Percentiles rank a stretch among this genome's conserved stretches.
These are phyloP conservation scores for Patella pellucida DNA, from an alignment of 2,888 invertebrate species.

Conservation along the genomic window DNA sequence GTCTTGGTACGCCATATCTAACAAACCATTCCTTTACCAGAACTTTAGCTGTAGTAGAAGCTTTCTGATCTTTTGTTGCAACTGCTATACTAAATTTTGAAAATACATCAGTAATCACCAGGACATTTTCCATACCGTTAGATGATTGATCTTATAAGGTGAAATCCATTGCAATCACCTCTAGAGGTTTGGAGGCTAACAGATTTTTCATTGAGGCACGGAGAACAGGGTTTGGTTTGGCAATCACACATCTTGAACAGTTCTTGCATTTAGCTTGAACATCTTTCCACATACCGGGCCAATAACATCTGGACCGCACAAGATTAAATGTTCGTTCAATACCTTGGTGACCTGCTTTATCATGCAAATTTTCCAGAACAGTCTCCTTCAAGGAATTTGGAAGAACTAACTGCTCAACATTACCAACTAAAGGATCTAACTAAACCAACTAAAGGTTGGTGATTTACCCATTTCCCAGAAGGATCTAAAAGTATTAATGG, in stretches of 20 bases:
- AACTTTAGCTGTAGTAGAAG: constrained; percentile 12
- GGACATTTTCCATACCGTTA: constrained; percentile 39
- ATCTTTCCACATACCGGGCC: too few relatives aligned
- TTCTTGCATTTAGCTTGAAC: constrained; percentile 27
- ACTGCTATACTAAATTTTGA: constrained; percentile 20
- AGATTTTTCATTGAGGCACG: constrained; percentile 26
- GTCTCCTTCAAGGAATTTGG: too few relatives aligned
- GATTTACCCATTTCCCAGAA: too few relatives aligned
- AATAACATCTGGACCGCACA: too few relatives aligned
- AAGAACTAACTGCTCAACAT: constrained; percentile 22
- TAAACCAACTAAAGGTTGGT: too few relatives aligned
- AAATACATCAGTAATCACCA: constrained; percentile 48
- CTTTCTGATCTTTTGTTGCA: constrained; percentile 24
- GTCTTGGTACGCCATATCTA: constrained; percentile 25
- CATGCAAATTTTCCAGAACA: too few relatives aligned
- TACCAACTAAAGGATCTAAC: constrained; percentile 2
- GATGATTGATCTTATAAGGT: constrained; percentile 33
- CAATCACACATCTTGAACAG: constrained; percentile 40
- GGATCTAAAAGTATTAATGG: too few relatives aligned
- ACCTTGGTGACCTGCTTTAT: too few relatives aligned
- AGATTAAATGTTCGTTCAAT: too few relatives aligned
- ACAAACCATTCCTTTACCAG: constrained; percentile 25
- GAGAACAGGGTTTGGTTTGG: constrained; percentile 16
- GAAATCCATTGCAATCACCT: constrained; percentile 44
- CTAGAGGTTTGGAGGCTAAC: constrained; percentile 35